Evolutionary conservation across 1,140 invertebrate genomes (phyloP), one percentile per base, ranked within the genome.

Genomic region (Andricus grossulariae): DNA sequence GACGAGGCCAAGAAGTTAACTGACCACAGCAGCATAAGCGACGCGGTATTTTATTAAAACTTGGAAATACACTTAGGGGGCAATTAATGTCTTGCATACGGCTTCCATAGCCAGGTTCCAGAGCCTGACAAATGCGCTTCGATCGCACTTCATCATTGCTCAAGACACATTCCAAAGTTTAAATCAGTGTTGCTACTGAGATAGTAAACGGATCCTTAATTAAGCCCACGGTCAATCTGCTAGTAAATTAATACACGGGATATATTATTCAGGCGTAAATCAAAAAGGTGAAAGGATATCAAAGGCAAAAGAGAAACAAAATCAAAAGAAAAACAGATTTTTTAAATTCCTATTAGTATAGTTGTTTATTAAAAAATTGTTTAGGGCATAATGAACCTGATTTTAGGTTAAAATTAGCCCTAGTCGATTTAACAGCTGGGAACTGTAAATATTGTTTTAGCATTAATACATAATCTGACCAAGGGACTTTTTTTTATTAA

Each of bases 11-110:
- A 81, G 70, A 79, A 81, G 79, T 74, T 74, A 75, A 82, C 79
- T 80, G 71, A n/a, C 73, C n/a, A 49, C 32, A 71, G 39, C 50
- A 52, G 78, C 76, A 72, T 81, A 73, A 81, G 72, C 55, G 71
- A 72, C 55, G 60, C 71, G 73, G 49, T 75, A 55, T 71, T 82
- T 82, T 82, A 82, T 82, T 82, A 80, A 80, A 82, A 82, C 72
- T 80, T 79, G 78, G 80, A 77, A 77, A 82, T 77, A 75, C 73
- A 80, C 76, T 71, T 60, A 73, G 75, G 57, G 75, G 57, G 78
- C 78, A 82, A 82, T 82, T 82, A 82, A 82, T 75, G 74, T 80
- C 72, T 71, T 39, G 51, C 70, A 73, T 75, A 80, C 73, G 18
- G 52, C 52, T 54, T 54, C 52, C 18, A 54, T 19, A 39, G 25